Evolutionary conservation across 1,140 invertebrate species (phyloP), one percentile per base, ranked within the genome.

Genomic region (Lasaia peninsularis): DNA sequence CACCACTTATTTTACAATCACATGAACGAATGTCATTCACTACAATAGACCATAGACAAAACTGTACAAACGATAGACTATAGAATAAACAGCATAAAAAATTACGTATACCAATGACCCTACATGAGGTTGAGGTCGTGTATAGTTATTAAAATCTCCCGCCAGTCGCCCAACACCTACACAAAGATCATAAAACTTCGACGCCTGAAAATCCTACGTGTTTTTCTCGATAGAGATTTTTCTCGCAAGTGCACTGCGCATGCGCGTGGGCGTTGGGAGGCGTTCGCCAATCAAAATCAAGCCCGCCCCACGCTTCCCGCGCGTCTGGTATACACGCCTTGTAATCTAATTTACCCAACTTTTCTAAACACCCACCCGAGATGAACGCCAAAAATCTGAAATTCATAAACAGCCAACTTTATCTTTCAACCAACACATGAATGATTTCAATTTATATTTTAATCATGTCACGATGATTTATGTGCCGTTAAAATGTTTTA

Each of bases 251-350:
- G 63, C 58, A 58, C 55, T 24, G 63, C 67, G 75, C 79, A 68
- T 73, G 75, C 74, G 76, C 73, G 84, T 73, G 67, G 82, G 84
- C 73, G 84, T 78, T 77, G 73, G 80, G 74, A 74, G 80, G 78
- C 67, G 76, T 73, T 79, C 71, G 72, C 78, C 78, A 81, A 77
- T 78, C 65, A 63, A 51, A 58, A 60, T 52, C 59, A 57, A 65
- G 66, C 62, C 73, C 78, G 76, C 75, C 79, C 76, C 76, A 63
- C 73, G 65, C 64, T 62, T 50, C 67, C 44, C 58, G 44, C 67
- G 63, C 66, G 64, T 57, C 60, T 60, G 34, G 50, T 60, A 57
- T 59, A 58, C 73, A 79, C 78, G 78, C 79, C 81, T 79, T 57
- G 37, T 60, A 63, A 65, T 69, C 69, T 64, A 62, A 65, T 67